Base-by-base conservation (phyloP, 64 coral and sea anemone genomes). In the Orbicella faveolata region DNA sequence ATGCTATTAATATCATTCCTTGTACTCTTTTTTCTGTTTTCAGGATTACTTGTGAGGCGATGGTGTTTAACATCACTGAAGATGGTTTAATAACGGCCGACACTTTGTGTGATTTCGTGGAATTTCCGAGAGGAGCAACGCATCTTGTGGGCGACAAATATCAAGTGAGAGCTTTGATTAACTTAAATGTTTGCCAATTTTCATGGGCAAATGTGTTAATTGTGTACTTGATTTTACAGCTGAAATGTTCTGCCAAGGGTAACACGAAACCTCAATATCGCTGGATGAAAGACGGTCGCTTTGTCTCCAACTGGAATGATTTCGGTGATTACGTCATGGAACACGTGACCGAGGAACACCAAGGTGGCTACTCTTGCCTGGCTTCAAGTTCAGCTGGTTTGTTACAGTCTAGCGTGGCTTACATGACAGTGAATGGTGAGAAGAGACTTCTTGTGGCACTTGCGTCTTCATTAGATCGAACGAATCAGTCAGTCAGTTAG, bases 281-380 rank as follows among this genome's bases (percentile, higher is more conserved):
- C 70, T 97, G 95, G 95, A 81, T 94, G 83, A 75, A 87, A 26
- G 85, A 97, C 65, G 95, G 95, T 18, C 72, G 77, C 19, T 87
- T 84, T 66, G 77, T 97, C 14, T 93, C 83, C 54, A 81, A 79
- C 75, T 91, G 83, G 88, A 87, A 79, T 51, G 41, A 59, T 20
- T 36, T 73, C 11, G 89, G 95, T 51, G 66, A 69, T n/a, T 97
- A 97, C 81, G 34, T 73, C 20, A 94, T 97, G 23, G n/a, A 75
- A 12, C 19, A 39, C 3, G 34, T 84, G 48, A 88, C 77, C 20
- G 88, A 94, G 39, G 88, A 90, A 34, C 84, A 97, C 63, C 77
- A 93, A 78, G 95, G 95, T 11, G 44, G 63, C 15, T 97, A 97
- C 20, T 65, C 95, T 2, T 97, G 95, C 54, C 44, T 97, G 59